Evolutionary conservation across 2,113 vertebrate species (phyloP).

Genomic region (Aplodontia rufa): DNA sequence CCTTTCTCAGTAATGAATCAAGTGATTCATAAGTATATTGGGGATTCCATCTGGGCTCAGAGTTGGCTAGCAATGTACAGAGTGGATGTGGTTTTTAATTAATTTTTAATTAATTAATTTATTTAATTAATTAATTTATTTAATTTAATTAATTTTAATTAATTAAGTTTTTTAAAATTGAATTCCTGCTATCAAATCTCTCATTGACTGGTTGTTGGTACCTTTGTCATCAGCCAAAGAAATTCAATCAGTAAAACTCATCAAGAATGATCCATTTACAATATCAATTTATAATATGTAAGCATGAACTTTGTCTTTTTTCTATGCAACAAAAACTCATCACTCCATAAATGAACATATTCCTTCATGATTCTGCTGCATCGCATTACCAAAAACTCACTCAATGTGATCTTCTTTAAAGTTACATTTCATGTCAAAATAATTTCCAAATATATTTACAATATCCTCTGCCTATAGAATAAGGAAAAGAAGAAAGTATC

Average conservation of each 20-base stretch:
- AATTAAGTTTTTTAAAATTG: neutral
- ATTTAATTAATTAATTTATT: too few relatives aligned
- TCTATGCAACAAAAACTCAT: neutral
- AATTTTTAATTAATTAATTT: conserved; percentile 28
- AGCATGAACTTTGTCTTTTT: conserved; percentile 8
- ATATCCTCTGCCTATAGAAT: neutral
- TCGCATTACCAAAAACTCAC: neutral
- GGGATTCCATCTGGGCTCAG: conserved; percentile 18
- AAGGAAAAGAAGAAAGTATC: conserved; percentile 10
- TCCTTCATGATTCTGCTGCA: neutral
- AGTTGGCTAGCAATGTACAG: conserved; percentile 29
- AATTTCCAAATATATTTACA: conserved; percentile 45
- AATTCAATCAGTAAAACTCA: conserved; percentile 43
- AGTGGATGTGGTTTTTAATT: conserved; percentile 35
- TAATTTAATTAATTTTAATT: conserved; percentile 27
- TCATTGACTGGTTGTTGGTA: conserved; percentile 8
- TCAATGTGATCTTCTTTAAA: conserved; percentile 47
- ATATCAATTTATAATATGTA: neutral
- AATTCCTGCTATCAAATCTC: conserved; percentile 38
- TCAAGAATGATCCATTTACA: neutral
- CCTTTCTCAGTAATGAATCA: conserved; percentile 52
- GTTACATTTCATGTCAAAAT: conserved; percentile 15
- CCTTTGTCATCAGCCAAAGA: conserved; percentile 38
- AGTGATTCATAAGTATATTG: conserved; percentile 42
- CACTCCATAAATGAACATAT: neutral